phyloP scores from a whole-genome alignment of 1,140 invertebrate genomes.

The Drosophila lacteicornis region DNA sequence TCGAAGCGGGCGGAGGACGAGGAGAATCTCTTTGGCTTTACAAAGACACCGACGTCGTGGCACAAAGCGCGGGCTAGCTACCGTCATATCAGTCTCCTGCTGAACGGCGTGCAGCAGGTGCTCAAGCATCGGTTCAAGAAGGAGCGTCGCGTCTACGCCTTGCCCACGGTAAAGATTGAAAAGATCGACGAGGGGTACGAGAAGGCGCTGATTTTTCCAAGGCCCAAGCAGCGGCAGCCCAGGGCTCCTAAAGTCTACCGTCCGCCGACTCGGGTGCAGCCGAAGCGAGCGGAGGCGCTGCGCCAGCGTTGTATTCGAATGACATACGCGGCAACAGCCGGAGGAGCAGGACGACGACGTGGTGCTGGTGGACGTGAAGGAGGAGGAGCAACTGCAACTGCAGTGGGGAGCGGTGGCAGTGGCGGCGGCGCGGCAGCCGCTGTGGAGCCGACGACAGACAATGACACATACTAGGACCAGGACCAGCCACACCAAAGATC shows the following conservation, averaged over 20 bases:
- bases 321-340: constrained; percentile 27
- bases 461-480: constrained; percentile 8
- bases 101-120: constrained; percentile 56
- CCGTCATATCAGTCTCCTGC: constrained; percentile 49
- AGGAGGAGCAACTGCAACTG: constrained; percentile 40
- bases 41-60: constrained; percentile 16
- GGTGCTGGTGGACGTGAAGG: constrained; percentile 6
- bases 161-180: constrained; percentile 49
- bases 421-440: neutral
- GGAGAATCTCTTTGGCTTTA: constrained; percentile 42
- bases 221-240: constrained; percentile 25
- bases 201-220: constrained; percentile 54
- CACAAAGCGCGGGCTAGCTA: constrained; percentile 61
- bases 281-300: constrained; percentile 61
- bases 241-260: constrained; percentile 44
- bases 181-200: constrained; percentile 42
- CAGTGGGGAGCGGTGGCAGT: constrained; percentile 11
- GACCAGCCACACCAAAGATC: constrained; percentile 62
- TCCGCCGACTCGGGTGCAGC: constrained; percentile 63
- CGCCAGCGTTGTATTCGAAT: too few species aligned
- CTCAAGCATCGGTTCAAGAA: constrained; percentile 62
- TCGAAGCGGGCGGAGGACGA: neutral
- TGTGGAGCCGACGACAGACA: constrained; percentile 51
- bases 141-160: constrained; percentile 51
- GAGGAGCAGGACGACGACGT: constrained; percentile 1